These are phyloP conservation scores for Mesocricetus auratus DNA, from an alignment of 2,113 vertebrate genomes.

Conservation along the genomic window DNA sequence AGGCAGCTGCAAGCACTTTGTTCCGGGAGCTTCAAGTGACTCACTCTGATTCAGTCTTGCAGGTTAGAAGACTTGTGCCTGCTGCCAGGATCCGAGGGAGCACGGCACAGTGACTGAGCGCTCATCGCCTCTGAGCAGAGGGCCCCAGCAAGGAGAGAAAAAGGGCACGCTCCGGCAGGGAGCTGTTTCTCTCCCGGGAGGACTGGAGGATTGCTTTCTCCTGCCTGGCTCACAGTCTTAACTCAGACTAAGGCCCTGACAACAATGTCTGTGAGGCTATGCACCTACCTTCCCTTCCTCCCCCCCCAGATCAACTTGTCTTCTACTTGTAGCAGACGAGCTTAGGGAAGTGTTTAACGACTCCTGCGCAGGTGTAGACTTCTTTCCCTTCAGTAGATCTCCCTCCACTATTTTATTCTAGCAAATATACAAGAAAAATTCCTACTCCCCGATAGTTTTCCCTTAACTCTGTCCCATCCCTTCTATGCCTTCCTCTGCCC, in stretches of 20 bases:
- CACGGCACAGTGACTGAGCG: not conserved
- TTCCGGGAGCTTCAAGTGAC: slow-evolving; percentile 76
- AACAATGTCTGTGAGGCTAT: not conserved
- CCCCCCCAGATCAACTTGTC: not conserved
- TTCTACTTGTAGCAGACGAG: not conserved
- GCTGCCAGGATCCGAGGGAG: not conserved
- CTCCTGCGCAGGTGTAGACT: not conserved
- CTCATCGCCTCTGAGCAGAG: not conserved
- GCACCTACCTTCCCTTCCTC: not conserved
- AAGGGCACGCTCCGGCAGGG: not conserved
- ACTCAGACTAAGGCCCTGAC: not conserved
- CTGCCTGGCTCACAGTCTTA: not conserved
- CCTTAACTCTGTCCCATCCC: not conserved
- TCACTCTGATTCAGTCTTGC: slow-evolving; percentile 85
- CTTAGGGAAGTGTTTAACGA: not conserved
- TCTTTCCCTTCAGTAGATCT: not conserved
- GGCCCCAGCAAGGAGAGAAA: not conserved
- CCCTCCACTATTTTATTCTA: not conserved
- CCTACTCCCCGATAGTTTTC: not conserved
- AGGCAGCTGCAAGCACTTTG: slow-evolving; percentile 81
- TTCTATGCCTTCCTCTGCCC: fast-evolving
- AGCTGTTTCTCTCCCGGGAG: too few relatives aligned
- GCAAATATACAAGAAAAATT: not conserved
- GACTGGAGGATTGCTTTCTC: not conserved
- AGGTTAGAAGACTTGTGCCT: slow-evolving; percentile 54